Base-by-base conservation (phyloP, 53 echinoderm and acorn worm genomes). In the Paracentrotus lividus region DNA sequence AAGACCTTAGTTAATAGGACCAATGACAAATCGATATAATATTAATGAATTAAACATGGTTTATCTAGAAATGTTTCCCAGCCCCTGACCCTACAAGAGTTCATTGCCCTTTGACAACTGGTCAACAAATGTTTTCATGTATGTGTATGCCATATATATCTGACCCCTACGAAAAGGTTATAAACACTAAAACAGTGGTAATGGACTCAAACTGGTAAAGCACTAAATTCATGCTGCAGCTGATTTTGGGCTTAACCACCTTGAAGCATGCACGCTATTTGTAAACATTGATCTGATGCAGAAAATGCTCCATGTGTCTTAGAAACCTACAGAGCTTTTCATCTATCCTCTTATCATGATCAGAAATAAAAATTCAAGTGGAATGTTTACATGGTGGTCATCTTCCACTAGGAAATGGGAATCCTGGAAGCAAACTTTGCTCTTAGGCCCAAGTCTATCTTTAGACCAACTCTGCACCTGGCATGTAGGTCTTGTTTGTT, bases 381-480 rank as follows among this genome's bases (percentile, higher is more conserved):
- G 40, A 72, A 9, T 72, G 72, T 72, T 40, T 72, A 21, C 72
- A 72, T 72, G 7, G 16, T 14, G 72, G 72, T 72, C 72, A 72
- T 72, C 72, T 72, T 72, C 40, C 72, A 72, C 72, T 72, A 72
- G 40, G 72, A 72, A 4, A 18, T 72, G 36, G 72, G 18, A 72
- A 72, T 72, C 72, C 14, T 36, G 40, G 72, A 72, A 72, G 72
- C 72, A 72, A 72, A 72, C 38, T 72, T 72, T 85, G 85, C 27
- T 49, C 51, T n/a, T n/a, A 5, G 18, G 34, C 47, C 85, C 85
- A 47, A 51, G 49, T 49, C 51, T 85, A 85, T 49, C 49, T 49
- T 52, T 85, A 49, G 85, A 85, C 85, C 49, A 85, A 58, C 32
- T 53, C 23, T 49, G 64, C 90, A 90, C 90, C 90, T 64, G 61